Base-by-base conservation (phyloP, 2,113 vertebrate genomes). In the Suncus etruscus region DNA sequence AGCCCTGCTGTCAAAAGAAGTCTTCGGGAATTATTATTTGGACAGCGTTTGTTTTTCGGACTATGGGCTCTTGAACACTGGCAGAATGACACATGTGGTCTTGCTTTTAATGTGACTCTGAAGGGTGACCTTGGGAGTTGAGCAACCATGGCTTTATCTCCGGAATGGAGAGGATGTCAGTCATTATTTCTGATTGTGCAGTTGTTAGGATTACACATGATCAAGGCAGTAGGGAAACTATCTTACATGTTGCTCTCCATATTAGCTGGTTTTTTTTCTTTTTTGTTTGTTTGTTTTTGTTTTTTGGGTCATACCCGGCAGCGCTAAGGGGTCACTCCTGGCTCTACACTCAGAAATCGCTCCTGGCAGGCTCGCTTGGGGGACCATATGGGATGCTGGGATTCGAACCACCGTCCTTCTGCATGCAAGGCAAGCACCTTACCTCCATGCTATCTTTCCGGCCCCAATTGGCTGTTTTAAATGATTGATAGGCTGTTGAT, bases 111-210 rank as follows among this genome's bases (percentile, higher is more conserved):
- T 74, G 27, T 83, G 66, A 54, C 16, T 54, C 47, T 27, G 63
- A 83, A 18, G 29, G 65, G 65, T 93, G 87, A 92, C 73, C 66
- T 93, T 90, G 78, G 58, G 25, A 86, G 45, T 32, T 69, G 80
- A 58, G 31, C n/a, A 91, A 9, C 70, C 80, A 22, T n/a, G 77
- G 70, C 24, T 24, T 85, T 83, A 54, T 83, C 32, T 91, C 39
- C 16, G 74, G 70, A 91, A 85, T 29, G 27, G 78, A 78, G 73
- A 74, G 69, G 69, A 45, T 84, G 47, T 3, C 63, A 92, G 0
- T 45, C 11, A 65, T 94, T 65, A 51, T 68, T 78, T 76, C 50
- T 90, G 63, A 2, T 48, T 47, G 63, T 83, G 80, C 8, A 63
- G 76, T 84, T 65, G 8, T 81, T 82, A 70, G 27, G 31, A 75